phyloP scores from a whole-genome alignment of 2,113 vertebrate species.

The Porphyrio hochstetteri region DNA sequence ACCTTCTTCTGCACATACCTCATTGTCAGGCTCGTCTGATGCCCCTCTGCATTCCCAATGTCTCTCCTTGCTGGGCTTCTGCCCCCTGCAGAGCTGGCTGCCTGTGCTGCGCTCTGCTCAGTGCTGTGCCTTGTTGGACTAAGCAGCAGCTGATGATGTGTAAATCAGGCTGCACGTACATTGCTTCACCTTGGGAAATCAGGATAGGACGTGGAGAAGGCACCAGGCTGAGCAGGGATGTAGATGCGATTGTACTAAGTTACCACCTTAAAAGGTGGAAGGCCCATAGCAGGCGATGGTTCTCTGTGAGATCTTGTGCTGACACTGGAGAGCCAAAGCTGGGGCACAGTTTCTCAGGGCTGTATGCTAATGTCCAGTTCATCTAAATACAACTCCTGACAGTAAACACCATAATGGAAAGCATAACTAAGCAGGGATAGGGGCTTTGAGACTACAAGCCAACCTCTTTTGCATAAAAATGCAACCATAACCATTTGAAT shows the following conservation, averaged over 20 bases:
- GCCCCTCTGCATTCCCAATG: neutral
- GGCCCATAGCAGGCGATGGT: neutral
- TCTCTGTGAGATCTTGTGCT: neutral
- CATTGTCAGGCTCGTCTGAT: neutral
- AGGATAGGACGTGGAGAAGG: accelerated
- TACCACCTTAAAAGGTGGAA: neutral
- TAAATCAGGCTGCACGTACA: accelerated
- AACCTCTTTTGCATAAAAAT: neutral
- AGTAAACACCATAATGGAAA: neutral
- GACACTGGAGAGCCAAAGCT: neutral
- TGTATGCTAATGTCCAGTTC: neutral
- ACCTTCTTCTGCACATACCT: neutral
- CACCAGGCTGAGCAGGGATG: neutral
- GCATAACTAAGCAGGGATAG: neutral
- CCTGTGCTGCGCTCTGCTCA: neutral
- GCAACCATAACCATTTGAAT: conserved; percentile 13
- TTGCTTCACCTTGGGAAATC: neutral
- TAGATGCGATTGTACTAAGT: neutral
- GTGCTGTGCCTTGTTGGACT: accelerated
- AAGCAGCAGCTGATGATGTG: neutral
- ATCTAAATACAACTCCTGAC: neutral
- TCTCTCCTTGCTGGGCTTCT: neutral
- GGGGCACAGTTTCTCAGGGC: neutral
- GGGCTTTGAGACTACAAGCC: neutral
- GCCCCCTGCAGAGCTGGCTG: neutral